phyloP scores from a whole-genome alignment of 2,888 invertebrate genomes.

The Lithophane leautieri region DNA sequence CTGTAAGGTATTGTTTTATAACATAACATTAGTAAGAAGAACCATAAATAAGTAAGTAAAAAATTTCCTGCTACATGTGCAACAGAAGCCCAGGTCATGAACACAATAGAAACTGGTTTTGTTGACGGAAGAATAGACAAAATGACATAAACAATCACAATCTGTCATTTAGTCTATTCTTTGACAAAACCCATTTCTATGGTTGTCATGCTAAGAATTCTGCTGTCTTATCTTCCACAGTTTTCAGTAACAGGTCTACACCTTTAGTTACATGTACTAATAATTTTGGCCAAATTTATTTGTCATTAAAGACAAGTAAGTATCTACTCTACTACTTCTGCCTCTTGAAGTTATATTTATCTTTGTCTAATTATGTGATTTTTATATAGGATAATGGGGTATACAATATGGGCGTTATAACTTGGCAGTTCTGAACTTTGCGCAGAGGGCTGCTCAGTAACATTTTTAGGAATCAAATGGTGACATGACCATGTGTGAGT shows the following conservation, averaged over 20 bases:
- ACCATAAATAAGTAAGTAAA: not conserved
- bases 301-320: not conserved
- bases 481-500: too few species aligned
- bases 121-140: too few species aligned
- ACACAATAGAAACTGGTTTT: too few species aligned
- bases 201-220: too few species aligned
- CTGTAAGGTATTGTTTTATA: conserved; percentile 68
- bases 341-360: not conserved
- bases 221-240: not conserved
- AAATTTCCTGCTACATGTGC: not conserved
- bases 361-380: not conserved
- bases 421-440: too few species aligned
- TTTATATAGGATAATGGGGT: not conserved
- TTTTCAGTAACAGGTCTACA: not conserved
- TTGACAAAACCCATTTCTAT: too few species aligned
- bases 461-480: too few species aligned
- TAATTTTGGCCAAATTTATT: not conserved
- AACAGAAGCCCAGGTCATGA: not conserved
- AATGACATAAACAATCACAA: too few species aligned
- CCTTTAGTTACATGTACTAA: not conserved
- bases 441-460: too few species aligned
- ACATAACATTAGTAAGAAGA: not conserved
- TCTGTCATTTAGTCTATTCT: too few species aligned
- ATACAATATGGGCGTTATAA: not conserved
- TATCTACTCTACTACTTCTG: not conserved